A percentile compares a stretch with the other conserved stretches of the same genome.
Evolutionary conservation across 2,888 invertebrate genomes (phyloP).

Genomic region (Salticus scenicus): DNA sequence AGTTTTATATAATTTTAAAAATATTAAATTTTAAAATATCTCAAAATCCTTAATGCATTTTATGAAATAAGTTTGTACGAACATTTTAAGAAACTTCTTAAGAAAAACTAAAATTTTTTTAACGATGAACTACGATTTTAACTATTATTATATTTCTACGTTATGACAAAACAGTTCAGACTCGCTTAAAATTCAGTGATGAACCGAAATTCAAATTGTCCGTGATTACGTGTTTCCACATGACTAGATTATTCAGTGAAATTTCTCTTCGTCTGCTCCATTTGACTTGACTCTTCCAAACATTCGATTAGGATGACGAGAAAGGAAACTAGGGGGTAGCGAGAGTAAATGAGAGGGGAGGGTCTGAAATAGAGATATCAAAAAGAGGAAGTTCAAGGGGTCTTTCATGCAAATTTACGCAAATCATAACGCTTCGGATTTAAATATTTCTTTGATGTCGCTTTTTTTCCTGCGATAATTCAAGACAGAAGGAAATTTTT

Average conservation of each 20-base stretch:
- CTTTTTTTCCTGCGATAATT: not conserved
- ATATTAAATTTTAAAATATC: too few relatives aligned
- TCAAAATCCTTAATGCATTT: too few relatives aligned
- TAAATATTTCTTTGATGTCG: slow-evolving; percentile 54
- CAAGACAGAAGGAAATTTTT: slow-evolving; percentile 23
- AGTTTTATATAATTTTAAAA: too few relatives aligned
- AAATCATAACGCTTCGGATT: slow-evolving; percentile 53
- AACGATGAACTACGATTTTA: too few relatives aligned
- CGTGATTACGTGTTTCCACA: slow-evolving; percentile 30
- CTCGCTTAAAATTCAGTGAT: not conserved
- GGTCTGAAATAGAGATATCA: slow-evolving; percentile 19
- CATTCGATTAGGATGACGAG: slow-evolving; percentile 32
- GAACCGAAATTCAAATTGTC: not conserved
- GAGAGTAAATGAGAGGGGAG: slow-evolving; percentile 11
- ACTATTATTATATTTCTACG: too few relatives aligned
- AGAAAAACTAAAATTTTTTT: too few relatives aligned
- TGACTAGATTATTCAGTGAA: slow-evolving; percentile 28
- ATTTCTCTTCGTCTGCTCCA: slow-evolving; percentile 19
- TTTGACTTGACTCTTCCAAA: slow-evolving; percentile 33
- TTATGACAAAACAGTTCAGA: too few relatives aligned
- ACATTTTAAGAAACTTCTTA: too few relatives aligned
- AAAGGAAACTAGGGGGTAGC: not conserved
- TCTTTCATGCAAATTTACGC: slow-evolving; percentile 61
- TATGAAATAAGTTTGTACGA: too few relatives aligned
- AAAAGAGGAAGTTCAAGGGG: slow-evolving; percentile 42